phyloP scores from a whole-genome alignment of 1,140 invertebrate species.

The Proales similis region DNA sequence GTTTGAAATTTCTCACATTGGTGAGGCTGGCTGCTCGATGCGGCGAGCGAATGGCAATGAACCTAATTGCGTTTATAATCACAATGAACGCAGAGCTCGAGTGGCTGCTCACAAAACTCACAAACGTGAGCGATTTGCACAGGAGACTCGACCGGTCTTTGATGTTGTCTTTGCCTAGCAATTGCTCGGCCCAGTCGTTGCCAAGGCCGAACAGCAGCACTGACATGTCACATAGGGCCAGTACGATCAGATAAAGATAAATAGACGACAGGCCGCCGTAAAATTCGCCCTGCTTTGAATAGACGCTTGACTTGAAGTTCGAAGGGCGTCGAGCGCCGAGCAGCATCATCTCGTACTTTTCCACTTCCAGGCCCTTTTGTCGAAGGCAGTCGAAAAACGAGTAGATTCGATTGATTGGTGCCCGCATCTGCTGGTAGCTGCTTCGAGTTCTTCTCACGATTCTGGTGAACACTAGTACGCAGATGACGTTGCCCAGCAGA shows the following conservation, averaged over 20 bases:
- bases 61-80: not conserved
- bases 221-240: constrained; percentile 1
- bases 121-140: constrained; percentile 32
- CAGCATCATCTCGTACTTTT: too few relatives aligned
- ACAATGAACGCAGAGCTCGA: constrained; percentile 26
- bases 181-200: not conserved
- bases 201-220: constrained; percentile 11
- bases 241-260: constrained; percentile 25
- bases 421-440: too few relatives aligned
- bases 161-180: not conserved
- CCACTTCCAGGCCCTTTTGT: too few relatives aligned
- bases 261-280: constrained; percentile 5
- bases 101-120: constrained; percentile 11
- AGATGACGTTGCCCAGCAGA: too few relatives aligned
- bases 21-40: constrained; percentile 20
- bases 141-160: constrained; percentile 1
- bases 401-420: too few relatives aligned
- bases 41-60: constrained; percentile 29
- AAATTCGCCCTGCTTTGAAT: too few relatives aligned
- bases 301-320: too few relatives aligned
- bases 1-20: constrained; percentile 14
- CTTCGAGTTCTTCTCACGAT: too few relatives aligned
- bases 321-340: too few relatives aligned
- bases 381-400: too few relatives aligned
- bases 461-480: too few relatives aligned